phyloP scores from a whole-genome alignment of 2,888 invertebrate genomes.

The Acanthosepion lycidas region DNA sequence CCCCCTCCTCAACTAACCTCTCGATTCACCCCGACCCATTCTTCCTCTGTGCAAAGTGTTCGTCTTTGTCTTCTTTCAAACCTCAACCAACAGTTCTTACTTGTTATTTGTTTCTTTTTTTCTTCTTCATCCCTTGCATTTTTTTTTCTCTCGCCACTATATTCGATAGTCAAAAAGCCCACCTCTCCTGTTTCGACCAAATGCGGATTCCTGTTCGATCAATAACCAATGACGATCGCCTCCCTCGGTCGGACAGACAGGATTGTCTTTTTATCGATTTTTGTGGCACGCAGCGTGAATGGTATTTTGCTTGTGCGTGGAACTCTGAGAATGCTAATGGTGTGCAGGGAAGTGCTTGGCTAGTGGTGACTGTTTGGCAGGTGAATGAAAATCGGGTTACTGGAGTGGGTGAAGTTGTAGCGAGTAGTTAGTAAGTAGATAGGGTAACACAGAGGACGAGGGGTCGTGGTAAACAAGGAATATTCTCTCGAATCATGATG shows the following conservation, averaged over 20 bases:
- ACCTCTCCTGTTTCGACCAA: neutral
- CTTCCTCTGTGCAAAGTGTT: no score
- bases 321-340: neutral
- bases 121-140: no score
- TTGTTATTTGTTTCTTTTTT: no score
- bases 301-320: neutral
- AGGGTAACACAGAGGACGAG: no score
- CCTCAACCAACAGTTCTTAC: no score
- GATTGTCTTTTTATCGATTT: conserved; percentile 33
- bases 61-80: no score
- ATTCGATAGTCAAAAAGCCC: neutral
- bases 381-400: neutral
- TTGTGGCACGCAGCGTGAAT: conserved; percentile 1
- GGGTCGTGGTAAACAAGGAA: neutral
- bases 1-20: no score
- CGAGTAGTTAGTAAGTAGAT: no score
- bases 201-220: neutral
- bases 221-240: conserved; percentile 11
- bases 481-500: neutral
- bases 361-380: neutral
- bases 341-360: neutral
- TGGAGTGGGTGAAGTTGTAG: no score
- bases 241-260: neutral
- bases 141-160: no score
- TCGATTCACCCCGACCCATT: no score